Evolutionary conservation across 1,140 invertebrate genomes (phyloP).

Genomic region (Brachionus plicatilis): DNA sequence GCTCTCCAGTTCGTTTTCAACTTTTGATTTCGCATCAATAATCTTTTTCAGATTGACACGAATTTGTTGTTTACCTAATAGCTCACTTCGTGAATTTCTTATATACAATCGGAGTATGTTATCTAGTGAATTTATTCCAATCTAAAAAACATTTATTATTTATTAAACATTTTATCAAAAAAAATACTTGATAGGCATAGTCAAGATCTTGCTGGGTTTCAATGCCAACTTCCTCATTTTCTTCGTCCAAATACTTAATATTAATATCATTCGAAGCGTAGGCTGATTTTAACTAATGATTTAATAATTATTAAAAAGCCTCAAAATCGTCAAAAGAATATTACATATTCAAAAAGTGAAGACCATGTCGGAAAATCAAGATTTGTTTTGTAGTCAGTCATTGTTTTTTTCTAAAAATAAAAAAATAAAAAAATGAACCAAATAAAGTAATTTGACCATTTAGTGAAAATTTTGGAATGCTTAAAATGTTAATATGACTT

Average conservation of each 20-base stretch:
- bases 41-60: not conserved
- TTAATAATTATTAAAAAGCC: not conserved
- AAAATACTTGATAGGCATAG: conserved; percentile 21
- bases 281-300: not conserved
- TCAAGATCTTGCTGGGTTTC: not conserved
- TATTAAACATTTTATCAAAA: not conserved
- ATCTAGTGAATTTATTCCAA: not conserved
- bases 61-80: not conserved
- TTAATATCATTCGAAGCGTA: not conserved
- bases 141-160: not conserved
- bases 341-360: not conserved
- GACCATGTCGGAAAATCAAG: not conserved
- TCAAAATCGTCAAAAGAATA: not conserved
- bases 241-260: conserved; percentile 7
- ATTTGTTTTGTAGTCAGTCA: not conserved
- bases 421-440: not conserved
- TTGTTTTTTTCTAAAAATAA: not conserved
- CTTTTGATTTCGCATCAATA: not conserved
- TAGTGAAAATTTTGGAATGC: too few species aligned
- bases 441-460: too few species aligned
- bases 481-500: too few species aligned
- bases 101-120: not conserved
- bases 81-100: not conserved
- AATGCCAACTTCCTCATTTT: conserved; percentile 32
- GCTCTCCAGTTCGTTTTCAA: not conserved